Conservation (phyloP, 2,888 invertebrate species). For the Agriotes lineatus region DNA sequence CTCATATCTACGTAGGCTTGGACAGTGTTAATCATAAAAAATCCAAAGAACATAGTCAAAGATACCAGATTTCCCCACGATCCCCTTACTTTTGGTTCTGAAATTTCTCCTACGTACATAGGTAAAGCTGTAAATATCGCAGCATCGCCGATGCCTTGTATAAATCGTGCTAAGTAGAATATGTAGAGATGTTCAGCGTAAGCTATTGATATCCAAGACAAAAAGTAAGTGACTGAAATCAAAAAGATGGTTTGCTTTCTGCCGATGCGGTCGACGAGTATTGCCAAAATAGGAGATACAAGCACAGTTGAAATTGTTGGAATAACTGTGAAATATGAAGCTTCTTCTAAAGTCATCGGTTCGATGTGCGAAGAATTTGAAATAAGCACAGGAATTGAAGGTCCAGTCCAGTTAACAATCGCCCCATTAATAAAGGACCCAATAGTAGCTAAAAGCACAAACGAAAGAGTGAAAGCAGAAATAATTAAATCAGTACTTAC, state of each 20-base stretch:
- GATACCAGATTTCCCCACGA: conserved; percentile 56
- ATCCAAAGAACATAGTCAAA: conserved; percentile 52
- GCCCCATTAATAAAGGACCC: conserved; percentile 14
- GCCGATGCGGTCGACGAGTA: conserved; percentile 51
- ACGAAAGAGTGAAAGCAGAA: neutral
- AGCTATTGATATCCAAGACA: conserved; percentile 11
- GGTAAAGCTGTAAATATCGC: conserved; percentile 54
- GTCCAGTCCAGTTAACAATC: conserved; percentile 56
- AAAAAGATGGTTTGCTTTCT: conserved; percentile 51
- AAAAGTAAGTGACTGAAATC: conserved; percentile 43
- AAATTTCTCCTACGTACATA: conserved; percentile 57
- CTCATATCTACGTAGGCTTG: conserved; percentile 57
- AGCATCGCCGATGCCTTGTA: conserved; percentile 55
- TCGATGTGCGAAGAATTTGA: conserved; percentile 51
- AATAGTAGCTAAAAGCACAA: conserved; percentile 7
- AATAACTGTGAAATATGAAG: conserved; percentile 58
- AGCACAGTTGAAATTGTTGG: conserved; percentile 50
- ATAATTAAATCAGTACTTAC: conserved; percentile 26
- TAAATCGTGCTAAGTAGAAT: conserved; percentile 54
- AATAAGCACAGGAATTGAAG: conserved; percentile 57
- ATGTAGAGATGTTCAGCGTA: neutral
- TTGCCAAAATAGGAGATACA: conserved; percentile 53
- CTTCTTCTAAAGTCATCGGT: conserved; percentile 55
- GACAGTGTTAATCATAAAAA: conserved; percentile 65
- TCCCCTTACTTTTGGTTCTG: conserved; percentile 56